Base-by-base conservation (phyloP, 2,797 vertebrate genomes). In the Anguilla anguilla region DNA sequence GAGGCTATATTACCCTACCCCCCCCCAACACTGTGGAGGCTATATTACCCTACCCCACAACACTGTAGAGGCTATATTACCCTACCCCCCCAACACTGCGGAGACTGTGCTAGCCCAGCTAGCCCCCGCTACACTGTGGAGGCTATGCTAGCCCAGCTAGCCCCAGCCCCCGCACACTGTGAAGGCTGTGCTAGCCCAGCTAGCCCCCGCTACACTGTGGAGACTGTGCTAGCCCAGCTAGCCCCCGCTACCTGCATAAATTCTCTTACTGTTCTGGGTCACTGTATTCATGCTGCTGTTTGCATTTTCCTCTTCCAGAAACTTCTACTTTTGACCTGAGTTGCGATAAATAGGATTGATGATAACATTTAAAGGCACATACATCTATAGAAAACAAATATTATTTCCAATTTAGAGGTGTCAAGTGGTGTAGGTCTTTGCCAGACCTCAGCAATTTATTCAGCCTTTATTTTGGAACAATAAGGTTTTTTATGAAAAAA, bases 401-500 rank as follows among this genome's bases (percentile, higher is more conserved):
- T 83, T 39, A 69, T 88, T 87, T 87, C 82, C 35, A 51, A 67
- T 87, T 87, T 51, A 43, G 11, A 69, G 31, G 55, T 59, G 67
- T 28, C 46, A 85, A 53, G 49, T 39, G 72, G 85, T 22, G 25
- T 39, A 39, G 83, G 67, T 85, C 67, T 84, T 35, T 79, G 74
- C 74, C 86, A 28, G 51, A 39, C 51, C 72, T 77, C 85, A 28
- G 72, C 72, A 17, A 81, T 86, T 82, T 81, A 82, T 81, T 59
- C 51, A 53, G 81, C 67, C 64, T 85, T 84, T 67, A 87, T 84
- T 87, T 59, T 17, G 51, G 31, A 74, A 87, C 61, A 87, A 87
- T 87, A 53, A 84, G 61, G 57, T 35, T 87, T 82, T 74, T 55
- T 74, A 84, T 87, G 82, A 74, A 28, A 84, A 87, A 77, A 87